Conservation (phyloP, 2,113 vertebrate genomes). For the Suricata suricatta region DNA sequence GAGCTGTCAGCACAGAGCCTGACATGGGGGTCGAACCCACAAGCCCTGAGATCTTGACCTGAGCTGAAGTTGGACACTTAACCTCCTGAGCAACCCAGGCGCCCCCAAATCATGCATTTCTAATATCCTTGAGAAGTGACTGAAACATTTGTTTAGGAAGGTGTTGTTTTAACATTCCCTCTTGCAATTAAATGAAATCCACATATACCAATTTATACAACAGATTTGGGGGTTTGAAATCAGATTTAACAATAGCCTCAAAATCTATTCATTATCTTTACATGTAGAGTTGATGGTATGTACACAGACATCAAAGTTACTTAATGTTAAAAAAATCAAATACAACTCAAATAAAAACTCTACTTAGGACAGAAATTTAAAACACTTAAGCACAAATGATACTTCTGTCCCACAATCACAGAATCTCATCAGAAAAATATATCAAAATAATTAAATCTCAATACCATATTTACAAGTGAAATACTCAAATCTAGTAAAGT, state of each 20-base stretch:
- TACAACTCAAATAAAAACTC: background rate
- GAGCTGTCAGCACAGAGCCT: too few species aligned
- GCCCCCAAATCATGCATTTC: slow-evolving; percentile 35
- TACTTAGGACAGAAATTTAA: background rate
- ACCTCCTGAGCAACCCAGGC: too few species aligned
- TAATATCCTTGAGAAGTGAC: slow-evolving; percentile 18
- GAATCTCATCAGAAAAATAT: background rate
- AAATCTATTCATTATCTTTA: background rate
- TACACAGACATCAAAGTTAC: background rate
- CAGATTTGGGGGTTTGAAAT: background rate
- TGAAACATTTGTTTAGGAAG: slow-evolving; percentile 20
- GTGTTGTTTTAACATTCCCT: background rate
- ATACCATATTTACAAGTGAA: background rate
- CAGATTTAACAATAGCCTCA: background rate
- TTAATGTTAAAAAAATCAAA: background rate
- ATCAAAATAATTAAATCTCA: background rate
- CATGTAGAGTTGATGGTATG: background rate
- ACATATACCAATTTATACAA: background rate
- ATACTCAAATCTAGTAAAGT: background rate
- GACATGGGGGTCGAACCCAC: too few species aligned
- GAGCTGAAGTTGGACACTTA: too few species aligned
- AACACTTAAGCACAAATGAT: background rate
- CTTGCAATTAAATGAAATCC: background rate
- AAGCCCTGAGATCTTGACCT: too few species aligned
- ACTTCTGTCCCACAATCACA: background rate